Base-by-base conservation (phyloP, 2,888 invertebrate genomes). In the Agriopis aurantiaria region DNA sequence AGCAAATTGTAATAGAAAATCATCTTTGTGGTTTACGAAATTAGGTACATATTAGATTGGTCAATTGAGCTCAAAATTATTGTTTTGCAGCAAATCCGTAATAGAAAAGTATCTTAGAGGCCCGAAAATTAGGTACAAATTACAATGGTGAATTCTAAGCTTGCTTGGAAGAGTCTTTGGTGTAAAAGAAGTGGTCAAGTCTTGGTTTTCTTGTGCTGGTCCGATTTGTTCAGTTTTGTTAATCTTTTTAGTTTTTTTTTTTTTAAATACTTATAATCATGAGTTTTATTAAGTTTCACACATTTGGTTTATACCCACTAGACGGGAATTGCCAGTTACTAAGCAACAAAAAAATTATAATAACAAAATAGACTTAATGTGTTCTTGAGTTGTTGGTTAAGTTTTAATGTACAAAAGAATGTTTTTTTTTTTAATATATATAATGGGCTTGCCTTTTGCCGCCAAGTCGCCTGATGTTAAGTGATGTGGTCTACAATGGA, bases 121-220 rank as follows among this genome's bases (percentile, higher is more conserved):
- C 4, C 1, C 0, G n/a, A 12, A 0, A 14, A 49, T 79, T 76
- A 66, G 73, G 78, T 79, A 55, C 43, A 75, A 49, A 69, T 78
- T 81, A 63, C 73, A 57, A 59, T 74, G 72, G 49, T 11, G 11
- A 33, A n/a, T 41, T 61, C 51, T 62, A 52, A 71, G 68, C 72
- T 73, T 70, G 60, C 65, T 72, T 61, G 69, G 70, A 76, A 78
- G 77, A 78, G 80, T 79, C 78, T 0, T 43, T 72, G 33, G 74
- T 68, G 72, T 72, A 77, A 77, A 78, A 81, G 80, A 12, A 12
- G 46, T 33, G 4, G 11, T 14, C 0, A 48, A 7, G 6, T 12
- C n/a, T 77, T 77, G 78, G 75, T 84, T 79, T 78, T 76, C 72
- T 81, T 79, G 0, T 67, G 57, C 58, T 64, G 66, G 48, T 68